Evolutionary conservation across 1,140 invertebrate genomes (phyloP).

Genomic region (Procambarus virginalis): DNA sequence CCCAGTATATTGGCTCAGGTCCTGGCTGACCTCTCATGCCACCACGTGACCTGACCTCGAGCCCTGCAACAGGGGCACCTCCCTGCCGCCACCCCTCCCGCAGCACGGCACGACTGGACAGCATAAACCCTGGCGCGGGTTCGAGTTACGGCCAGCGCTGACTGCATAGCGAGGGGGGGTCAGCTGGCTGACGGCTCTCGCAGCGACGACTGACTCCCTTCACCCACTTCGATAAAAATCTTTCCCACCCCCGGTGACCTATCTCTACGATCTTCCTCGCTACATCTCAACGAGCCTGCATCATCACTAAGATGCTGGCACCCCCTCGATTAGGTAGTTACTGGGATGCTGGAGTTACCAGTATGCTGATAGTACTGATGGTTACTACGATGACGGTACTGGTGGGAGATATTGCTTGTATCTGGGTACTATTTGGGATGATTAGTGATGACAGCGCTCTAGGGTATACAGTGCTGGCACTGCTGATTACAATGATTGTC

Average conservation of each 20-base stretch:
- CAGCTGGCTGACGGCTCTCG: no score
- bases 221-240: no score
- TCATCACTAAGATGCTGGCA: no score
- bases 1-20: background rate
- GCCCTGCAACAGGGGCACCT: slow-evolving; percentile 2
- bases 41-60: slow-evolving; percentile 23
- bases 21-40: background rate
- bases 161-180: background rate
- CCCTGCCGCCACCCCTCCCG: background rate
- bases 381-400: background rate
- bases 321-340: no score
- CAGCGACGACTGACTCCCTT: no score
- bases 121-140: slow-evolving; percentile 9
- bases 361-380: no score
- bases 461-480: background rate
- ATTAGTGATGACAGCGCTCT: background rate
- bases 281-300: no score
- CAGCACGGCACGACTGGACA: slow-evolving; percentile 18
- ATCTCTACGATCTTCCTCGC: no score
- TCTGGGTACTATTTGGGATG: background rate
- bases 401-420: background rate
- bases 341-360: no score
- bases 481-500: no score
- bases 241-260: no score
- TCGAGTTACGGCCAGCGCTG: background rate